Base-by-base conservation (phyloP, 2,888 invertebrate genomes). In the Harpalus rufipes region DNA sequence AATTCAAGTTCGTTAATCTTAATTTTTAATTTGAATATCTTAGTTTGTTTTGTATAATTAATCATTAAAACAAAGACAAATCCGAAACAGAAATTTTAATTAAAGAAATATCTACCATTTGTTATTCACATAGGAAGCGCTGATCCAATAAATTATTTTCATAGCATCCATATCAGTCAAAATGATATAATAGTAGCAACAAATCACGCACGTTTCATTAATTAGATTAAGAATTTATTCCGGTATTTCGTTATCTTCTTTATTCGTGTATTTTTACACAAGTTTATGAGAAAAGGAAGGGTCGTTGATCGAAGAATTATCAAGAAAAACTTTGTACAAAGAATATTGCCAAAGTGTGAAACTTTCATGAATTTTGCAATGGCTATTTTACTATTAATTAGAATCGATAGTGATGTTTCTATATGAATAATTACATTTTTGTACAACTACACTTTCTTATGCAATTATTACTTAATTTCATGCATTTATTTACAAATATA, bases 1-100 rank as follows among this genome's bases (percentile, higher is more conserved):
- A 72, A 72, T 72, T 14, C 72, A 74, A 74, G 72, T 41, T 74
- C 51, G 18, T 16, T 51, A 12, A 32, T 32, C 32, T 32, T 0
- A 2, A 32, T 32, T 32, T 32, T 32, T 5, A 32, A 32, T 32
- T 4, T 32, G 6, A 32, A 32, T 32, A 32, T 32, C 32, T 32
- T 32, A 32, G 3, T 5, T 32, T 2, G 3, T 32, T 32, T 32
- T 32, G 5, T 32, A 32, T 5, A 5, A 32, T 32, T 32, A 32
- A 6, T 32, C 32, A 32, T 32, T 32, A 5, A 32, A 32, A 32
- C 5, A 32, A 32, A 32, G 32, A 3, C 32, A 32, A 32, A 32
- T 32, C 5, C 5, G 6, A 32, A 32, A 32, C 32, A 32, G 32
- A 32, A 32, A 32, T 32, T 32, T 32, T 32, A 32, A 32, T 32